phyloP scores from a whole-genome alignment of 53 echinoderm and acorn worm genomes.

The Crossaster papposus region DNA sequence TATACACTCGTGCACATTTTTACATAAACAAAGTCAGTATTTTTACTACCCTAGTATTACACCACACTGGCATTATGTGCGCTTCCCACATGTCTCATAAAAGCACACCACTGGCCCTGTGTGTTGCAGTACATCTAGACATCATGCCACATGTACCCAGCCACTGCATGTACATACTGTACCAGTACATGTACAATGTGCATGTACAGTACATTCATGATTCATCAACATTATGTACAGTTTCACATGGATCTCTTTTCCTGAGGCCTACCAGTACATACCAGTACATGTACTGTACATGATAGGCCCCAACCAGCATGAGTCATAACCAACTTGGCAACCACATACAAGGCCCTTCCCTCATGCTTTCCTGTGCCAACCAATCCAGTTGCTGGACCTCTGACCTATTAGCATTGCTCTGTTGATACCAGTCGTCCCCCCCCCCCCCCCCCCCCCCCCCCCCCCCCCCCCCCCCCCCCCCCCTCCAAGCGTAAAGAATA shows the following conservation, averaged over 20 bases:
- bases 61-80: no score
- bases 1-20: not conserved
- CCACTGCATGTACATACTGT: no score
- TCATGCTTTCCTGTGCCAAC: not conserved
- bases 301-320: not conserved
- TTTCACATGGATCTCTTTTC: not conserved
- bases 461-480: not conserved
- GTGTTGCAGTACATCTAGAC: not conserved
- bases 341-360: conserved; percentile 22
- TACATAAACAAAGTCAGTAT: no score
- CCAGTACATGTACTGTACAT: no score
- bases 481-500: not conserved
- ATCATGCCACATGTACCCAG: no score
- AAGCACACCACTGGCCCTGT: not conserved
- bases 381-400: conserved; percentile 16
- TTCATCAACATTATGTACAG: not conserved
- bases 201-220: no score
- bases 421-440: not conserved
- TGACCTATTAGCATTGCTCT: not conserved
- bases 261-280: not conserved
- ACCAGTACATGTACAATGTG: no score
- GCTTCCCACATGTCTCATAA: not conserved
- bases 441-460: not conserved
- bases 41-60: no score
- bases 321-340: conserved; percentile 25